Evolutionary conservation across 2,113 vertebrate genomes (phyloP), one percentile per base, ranked within the genome.

Genomic region (Oreochromis niloticus): DNA sequence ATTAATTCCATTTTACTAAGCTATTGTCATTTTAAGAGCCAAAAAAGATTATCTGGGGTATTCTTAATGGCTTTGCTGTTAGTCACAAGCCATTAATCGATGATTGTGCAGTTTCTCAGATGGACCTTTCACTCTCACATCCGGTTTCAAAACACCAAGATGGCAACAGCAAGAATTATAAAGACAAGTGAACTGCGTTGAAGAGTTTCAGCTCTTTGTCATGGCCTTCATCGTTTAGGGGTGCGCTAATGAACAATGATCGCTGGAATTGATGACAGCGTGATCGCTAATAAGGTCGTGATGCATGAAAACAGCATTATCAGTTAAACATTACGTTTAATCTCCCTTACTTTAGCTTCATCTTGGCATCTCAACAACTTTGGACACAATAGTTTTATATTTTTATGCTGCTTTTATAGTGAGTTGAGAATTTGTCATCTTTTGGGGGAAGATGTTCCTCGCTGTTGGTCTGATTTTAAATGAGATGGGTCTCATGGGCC

Each of bases 391-490:
- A 0, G 39, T 46, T 46, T 39, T 27, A 48, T 0, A 30, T 46
- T 17, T 48, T 30, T 6, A 75, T 30, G 41, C 68, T 17, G 68
- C 22, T 46, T 73, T 46, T 46, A 41, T 22, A 24, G 36, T 6
- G 7, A 71, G 32, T 24, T 24, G 10, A 39, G 17, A 12, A 66
- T 9, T 22, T 24, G 3, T 71, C n/a, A 73, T 46, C n/a, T 17
- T 2, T 24, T 1, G 11, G 68, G 14, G 8, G 34, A 0, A 6
- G 39, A 0, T 1, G 66, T 24, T 71, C 7, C 36, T 71, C 11
- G 1, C n/a, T 71, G 12, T 24, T 43, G 66, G n/a, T 14, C n/a
- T 73, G 13, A 46, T 46, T 73, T 73, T 14, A 24, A 73, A 73
- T 46, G 63, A 68, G 63, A 68, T 46, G 39, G 8, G 19, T 27